These are phyloP conservation scores for Lordiphosa clarofinis DNA, from an alignment of 1,140 invertebrate species.

Conservation along the genomic window DNA sequence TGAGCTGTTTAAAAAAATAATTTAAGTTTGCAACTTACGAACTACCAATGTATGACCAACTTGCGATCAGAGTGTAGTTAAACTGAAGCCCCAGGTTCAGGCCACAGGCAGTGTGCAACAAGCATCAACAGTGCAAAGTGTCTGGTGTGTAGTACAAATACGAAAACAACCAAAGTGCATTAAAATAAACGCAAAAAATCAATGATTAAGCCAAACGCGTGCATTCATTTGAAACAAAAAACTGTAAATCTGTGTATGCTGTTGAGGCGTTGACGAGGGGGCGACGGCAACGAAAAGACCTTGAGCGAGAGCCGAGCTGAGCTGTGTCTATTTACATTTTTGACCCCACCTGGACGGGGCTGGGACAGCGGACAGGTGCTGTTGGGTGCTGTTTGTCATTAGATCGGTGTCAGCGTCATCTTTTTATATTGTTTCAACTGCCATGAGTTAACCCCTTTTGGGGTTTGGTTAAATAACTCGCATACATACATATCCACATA, in stretches of 20 bases:
- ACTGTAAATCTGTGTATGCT: conserved; percentile 14
- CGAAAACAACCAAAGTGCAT: conserved; percentile 42
- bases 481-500: conserved; percentile 1
- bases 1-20: no score
- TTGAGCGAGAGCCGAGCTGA: conserved; percentile 29
- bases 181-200: conserved; percentile 64
- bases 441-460: conserved; percentile 19
- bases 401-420: neutral
- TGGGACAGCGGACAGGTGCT: no score
- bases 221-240: conserved; percentile 15
- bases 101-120: conserved; percentile 17
- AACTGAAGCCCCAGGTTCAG: neutral
- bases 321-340: conserved; percentile 51
- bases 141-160: conserved; percentile 22
- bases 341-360: conserved; percentile 59
- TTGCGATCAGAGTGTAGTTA: no score
- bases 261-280: conserved; percentile 7
- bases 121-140: conserved; percentile 36
- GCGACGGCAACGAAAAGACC: conserved; percentile 36
- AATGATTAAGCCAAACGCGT: conserved; percentile 36
- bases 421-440: conserved; percentile 13
- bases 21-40: no score
- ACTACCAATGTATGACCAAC: no score
- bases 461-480: conserved; percentile 36
- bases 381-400: conserved; percentile 30